phyloP scores from a whole-genome alignment of 2,797 vertebrate genomes.

The Lithobates pipiens region DNA sequence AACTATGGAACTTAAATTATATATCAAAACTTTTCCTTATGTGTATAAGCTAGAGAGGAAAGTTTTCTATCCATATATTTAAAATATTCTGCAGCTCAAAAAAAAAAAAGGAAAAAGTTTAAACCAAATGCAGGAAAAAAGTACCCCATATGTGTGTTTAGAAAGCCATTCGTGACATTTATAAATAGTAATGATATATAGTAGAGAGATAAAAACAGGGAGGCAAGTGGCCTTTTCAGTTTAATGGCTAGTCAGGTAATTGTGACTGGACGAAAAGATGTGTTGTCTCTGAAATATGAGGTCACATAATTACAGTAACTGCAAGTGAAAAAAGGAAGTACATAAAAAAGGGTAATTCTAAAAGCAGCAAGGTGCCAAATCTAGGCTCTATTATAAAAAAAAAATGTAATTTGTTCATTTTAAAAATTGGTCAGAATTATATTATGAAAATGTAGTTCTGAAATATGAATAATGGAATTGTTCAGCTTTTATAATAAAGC shows the following conservation, averaged over 20 bases:
- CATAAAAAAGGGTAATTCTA: constrained; percentile 74
- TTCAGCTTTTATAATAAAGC: constrained; percentile 28
- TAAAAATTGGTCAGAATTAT: constrained; percentile 69
- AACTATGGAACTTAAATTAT: not conserved
- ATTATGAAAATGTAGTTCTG: constrained; percentile 60
- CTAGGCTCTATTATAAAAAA: constrained; percentile 73
- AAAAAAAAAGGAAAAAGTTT: not conserved
- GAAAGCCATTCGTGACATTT: constrained; percentile 18
- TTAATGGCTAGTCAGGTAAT: constrained; percentile 65
- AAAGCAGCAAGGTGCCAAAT: constrained; percentile 74
- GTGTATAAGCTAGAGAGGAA: not conserved
- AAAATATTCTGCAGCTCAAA: not conserved
- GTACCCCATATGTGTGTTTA: constrained; percentile 7
- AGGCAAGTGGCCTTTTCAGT: constrained; percentile 68
- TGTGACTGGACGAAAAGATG: constrained; percentile 62
- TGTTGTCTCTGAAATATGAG: constrained; percentile 66
- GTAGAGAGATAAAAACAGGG: constrained; percentile 65
- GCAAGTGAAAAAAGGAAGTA: constrained; percentile 67
- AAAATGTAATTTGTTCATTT: constrained; percentile 76
- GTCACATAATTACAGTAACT: constrained; percentile 72
- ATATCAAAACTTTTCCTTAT: constrained; percentile 6
- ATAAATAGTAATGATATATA: constrained; percentile 63
- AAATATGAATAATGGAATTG: constrained; percentile 59
- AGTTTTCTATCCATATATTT: not conserved
- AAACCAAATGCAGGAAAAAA: not conserved